Evolutionary conservation across 2,888 invertebrate genomes (phyloP).

Genomic region (Andricus quercusramuli): DNA sequence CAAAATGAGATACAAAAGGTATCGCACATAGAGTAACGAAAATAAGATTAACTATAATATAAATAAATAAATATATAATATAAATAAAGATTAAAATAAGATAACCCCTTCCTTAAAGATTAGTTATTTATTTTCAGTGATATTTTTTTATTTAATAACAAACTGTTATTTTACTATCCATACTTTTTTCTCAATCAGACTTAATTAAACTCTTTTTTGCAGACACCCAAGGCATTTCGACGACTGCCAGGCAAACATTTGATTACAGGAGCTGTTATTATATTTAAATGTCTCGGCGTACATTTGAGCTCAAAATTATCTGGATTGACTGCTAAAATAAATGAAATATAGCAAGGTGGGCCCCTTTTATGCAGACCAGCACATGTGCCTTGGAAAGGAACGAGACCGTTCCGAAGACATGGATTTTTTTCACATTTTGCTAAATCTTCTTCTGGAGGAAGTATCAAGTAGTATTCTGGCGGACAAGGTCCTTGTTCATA

Average conservation of each 20-base stretch:
- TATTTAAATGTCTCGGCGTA: constrained; percentile 44
- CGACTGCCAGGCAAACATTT: constrained; percentile 67
- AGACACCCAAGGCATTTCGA: constrained; percentile 62
- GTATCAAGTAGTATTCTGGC: constrained; percentile 80
- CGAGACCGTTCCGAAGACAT: constrained; percentile 81
- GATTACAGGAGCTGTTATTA: constrained; percentile 61
- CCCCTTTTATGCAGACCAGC: constrained; percentile 76
- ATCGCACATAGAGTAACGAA: too few species aligned
- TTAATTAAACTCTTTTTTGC: constrained; percentile 49
- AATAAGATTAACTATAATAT: too few species aligned
- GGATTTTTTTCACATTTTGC: constrained; percentile 84
- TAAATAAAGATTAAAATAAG: too few species aligned
- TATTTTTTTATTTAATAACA: too few species aligned
- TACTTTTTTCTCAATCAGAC: too few species aligned
- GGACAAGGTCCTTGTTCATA: constrained; percentile 85
- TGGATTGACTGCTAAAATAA: constrained; percentile 83
- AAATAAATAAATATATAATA: too few species aligned
- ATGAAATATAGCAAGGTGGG: constrained; percentile 79
- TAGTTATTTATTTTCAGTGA: too few species aligned
- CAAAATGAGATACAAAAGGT: too few species aligned
- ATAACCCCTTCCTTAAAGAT: too few species aligned
- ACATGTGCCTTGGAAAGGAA: constrained; percentile 80
- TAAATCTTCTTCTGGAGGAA: constrained; percentile 79
- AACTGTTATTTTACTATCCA: too few species aligned
- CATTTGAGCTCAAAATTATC: constrained; percentile 82